A percentile compares a stretch with the other conserved stretches of the same genome.
Conservation (phyloP, 2,113 vertebrate species). For the Xenotilapia longispinis region DNA sequence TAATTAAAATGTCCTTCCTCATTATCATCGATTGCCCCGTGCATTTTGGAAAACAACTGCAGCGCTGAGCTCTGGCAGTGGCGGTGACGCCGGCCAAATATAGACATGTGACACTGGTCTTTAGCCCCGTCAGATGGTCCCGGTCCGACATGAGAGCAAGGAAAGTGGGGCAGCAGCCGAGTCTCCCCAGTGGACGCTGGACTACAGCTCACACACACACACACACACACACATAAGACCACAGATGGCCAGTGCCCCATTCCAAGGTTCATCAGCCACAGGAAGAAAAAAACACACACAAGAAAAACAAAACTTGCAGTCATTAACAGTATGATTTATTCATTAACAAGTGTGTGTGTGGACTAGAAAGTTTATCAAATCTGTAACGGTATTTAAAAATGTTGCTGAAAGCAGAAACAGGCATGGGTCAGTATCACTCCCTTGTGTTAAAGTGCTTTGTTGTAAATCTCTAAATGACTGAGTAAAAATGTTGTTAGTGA, state of each 20-base stretch:
- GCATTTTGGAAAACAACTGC: conserved; percentile 71
- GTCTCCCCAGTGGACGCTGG: conserved; percentile 63
- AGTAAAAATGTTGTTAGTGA: neutral
- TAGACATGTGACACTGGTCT: conserved; percentile 73
- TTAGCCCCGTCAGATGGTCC: conserved; percentile 74
- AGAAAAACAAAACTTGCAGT: conserved; percentile 48
- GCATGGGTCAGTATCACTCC: neutral
- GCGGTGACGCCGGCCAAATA: conserved; percentile 56
- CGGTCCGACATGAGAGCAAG: conserved; percentile 63
- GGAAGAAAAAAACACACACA: conserved; percentile 2
- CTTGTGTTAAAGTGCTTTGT: neutral
- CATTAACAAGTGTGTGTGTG: conserved; percentile 47
- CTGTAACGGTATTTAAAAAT: neutral
- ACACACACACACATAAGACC: conserved; percentile 32
- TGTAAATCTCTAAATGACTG: neutral
- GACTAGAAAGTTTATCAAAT: conserved; percentile 35
- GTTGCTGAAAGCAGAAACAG: neutral
- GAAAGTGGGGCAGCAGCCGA: conserved; percentile 72
- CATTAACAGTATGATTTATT: conserved; percentile 61
- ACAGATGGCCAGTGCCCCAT: conserved; percentile 69
- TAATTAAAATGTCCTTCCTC: conserved; percentile 76
- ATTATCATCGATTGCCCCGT: conserved; percentile 69
- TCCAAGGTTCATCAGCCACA: conserved; percentile 61
- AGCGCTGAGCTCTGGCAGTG: conserved; percentile 58
- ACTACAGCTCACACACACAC: conserved; percentile 27